Conservation (phyloP, 1,140 invertebrate genomes). For the Hyles vespertilio region DNA sequence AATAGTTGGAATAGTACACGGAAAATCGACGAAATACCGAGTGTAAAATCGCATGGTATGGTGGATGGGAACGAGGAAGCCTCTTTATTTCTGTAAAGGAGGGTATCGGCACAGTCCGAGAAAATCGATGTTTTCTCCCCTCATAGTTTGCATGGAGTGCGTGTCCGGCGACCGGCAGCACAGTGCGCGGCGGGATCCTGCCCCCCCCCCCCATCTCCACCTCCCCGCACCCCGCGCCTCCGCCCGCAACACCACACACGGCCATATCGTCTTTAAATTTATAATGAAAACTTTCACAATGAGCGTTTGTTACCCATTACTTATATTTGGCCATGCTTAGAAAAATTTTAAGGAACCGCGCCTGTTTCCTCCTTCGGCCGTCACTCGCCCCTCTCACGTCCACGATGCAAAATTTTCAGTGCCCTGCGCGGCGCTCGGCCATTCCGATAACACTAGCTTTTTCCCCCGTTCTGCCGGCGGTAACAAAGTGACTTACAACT, state of each 20-base stretch:
- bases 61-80: conserved; percentile 48
- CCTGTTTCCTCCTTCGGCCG: conserved; percentile 17
- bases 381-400: conserved; percentile 23
- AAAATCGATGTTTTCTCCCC: conserved; percentile 67
- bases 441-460: conserved; percentile 24
- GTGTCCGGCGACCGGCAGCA: conserved; percentile 21
- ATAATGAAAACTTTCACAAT: too few species aligned
- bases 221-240: background rate
- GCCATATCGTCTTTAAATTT: too few species aligned
- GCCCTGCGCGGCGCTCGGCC: conserved; percentile 36
- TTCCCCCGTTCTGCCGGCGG: conserved; percentile 4
- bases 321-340: conserved; percentile 30
- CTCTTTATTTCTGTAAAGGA: conserved; percentile 33
- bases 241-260: too few species aligned
- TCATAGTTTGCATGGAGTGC: conserved; percentile 67
- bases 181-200: background rate
- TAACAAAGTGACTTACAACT: too few species aligned
- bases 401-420: conserved; percentile 54
- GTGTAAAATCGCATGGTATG: conserved; percentile 49
- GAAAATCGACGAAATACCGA: conserved; percentile 22
- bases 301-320: too few species aligned
- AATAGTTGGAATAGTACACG: conserved; percentile 12
- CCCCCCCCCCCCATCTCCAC: background rate
- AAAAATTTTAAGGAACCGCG: conserved; percentile 41
- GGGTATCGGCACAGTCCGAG: conserved; percentile 65